Base-by-base conservation (phyloP, 2,113 vertebrate species). In the Struthidea cinerea region DNA sequence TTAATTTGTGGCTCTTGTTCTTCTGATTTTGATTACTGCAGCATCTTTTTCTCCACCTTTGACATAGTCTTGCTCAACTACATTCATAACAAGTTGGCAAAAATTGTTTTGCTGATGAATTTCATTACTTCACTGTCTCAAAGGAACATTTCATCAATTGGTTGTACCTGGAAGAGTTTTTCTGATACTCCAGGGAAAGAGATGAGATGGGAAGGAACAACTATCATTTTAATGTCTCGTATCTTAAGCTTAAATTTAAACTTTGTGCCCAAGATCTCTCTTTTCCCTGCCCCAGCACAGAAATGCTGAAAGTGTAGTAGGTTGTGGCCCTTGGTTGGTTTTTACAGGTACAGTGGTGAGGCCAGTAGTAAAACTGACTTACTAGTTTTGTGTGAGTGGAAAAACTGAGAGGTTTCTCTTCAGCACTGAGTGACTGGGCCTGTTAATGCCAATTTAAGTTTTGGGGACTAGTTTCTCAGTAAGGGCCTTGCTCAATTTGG, bases 41-140 rank as follows among this genome's bases (percentile, higher is more conserved):
- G 44, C 83, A 35, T 89, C 64, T 96, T 92, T 94, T 77, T 91
- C 68, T 83, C 35, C 42, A 56, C 94, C 86, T 96, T 90, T 97
- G 91, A 75, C 95, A 92, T 64, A 92, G 76, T 95, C 60, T 95
- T 94, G 56, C 95, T 84, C 95, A 97, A 95, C 47, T 56, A 13
- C 28, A 6, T 74, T 96, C 27, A 15, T 84, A 77, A 55, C 26
- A 28, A 57, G 67, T 84, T 94, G 89, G 80, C 76, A 89, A 71
- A 88, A 89, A 74, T 42, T 35, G 56, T 42, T 71, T 77, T 87
- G 60, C 59, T 81, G 57, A 49, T 93, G 70, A 63, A 67, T 89
- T 84, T 55, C 3, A 7, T 80, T 86, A 50, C 39, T 94, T 70
- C 39, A 7, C 42, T 75, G 27, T 67, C 39, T 78, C 32, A 23